Conservation (phyloP, 2,797 vertebrate genomes). For the Scomberomorus guttatus region DNA sequence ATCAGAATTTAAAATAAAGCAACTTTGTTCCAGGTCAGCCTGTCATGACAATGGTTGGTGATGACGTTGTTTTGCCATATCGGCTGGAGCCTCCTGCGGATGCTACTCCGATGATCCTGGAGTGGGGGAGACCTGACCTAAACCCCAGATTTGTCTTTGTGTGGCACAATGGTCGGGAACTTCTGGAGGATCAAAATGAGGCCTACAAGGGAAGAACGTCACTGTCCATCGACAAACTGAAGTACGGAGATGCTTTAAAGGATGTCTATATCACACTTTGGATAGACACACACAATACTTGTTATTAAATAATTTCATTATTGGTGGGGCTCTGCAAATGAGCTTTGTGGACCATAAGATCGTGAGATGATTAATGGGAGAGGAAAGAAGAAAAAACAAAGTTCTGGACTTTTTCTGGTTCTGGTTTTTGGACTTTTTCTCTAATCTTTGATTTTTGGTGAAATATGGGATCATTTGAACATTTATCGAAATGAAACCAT, state of each 20-base stretch:
- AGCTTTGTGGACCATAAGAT: no score
- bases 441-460: no score
- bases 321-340: no score
- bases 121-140: slow-evolving; percentile 34
- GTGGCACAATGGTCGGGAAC: background rate
- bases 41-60: background rate
- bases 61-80: background rate
- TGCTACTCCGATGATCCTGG: slow-evolving; percentile 9
- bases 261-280: no score
- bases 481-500: no score
- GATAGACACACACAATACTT: no score
- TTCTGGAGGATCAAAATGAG: background rate
- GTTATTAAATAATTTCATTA: no score
- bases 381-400: no score
- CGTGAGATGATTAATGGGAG: no score
- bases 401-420: no score
- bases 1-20: background rate
- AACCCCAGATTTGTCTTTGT: slow-evolving; percentile 32
- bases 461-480: no score
- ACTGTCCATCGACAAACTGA: background rate
- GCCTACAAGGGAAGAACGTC: slow-evolving; percentile 34
- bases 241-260: slow-evolving; percentile 5
- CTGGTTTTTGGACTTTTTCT: no score
- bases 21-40: background rate
- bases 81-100: background rate